Conservation (phyloP, 2,113 vertebrate species). For the Coreoperca whiteheadi region DNA sequence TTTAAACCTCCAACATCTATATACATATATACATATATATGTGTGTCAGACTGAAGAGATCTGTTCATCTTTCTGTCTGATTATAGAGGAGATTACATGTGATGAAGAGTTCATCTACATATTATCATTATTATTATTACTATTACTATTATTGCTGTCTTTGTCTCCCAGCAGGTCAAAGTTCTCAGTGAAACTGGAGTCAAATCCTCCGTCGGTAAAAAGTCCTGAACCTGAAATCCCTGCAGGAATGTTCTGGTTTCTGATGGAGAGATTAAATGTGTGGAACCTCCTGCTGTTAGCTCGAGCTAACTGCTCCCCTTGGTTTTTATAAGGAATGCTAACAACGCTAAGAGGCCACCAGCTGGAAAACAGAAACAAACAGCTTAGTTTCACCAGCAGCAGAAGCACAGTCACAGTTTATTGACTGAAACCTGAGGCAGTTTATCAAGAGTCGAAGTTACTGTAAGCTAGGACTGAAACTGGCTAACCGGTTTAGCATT, state of each 20-base stretch:
- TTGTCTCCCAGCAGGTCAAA: constrained; percentile 8
- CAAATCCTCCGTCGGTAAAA: background rate
- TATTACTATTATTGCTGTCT: background rate
- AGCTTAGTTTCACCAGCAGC: background rate
- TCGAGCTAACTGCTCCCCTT: constrained; percentile 34
- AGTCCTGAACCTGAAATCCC: constrained; percentile 52
- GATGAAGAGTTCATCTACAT: background rate
- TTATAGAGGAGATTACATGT: too few species aligned
- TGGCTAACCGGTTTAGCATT: too few species aligned
- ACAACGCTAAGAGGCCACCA: constrained; percentile 4
- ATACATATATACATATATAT: too few species aligned
- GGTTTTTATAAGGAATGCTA: constrained; percentile 52
- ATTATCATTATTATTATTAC: background rate
- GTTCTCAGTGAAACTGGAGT: constrained; percentile 5
- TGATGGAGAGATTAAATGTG: constrained; percentile 45
- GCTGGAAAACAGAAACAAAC: background rate
- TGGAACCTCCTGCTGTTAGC: constrained; percentile 54
- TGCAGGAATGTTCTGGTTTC: constrained; percentile 64
- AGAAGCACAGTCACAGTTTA: background rate
- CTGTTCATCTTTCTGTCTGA: background rate
- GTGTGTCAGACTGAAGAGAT: background rate
- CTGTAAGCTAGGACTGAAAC: background rate
- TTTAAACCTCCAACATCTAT: too few species aligned
- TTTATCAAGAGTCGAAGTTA: background rate
- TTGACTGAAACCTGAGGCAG: background rate